phyloP scores from a whole-genome alignment of 2,113 vertebrate genomes.

The Aegypius monachus region DNA sequence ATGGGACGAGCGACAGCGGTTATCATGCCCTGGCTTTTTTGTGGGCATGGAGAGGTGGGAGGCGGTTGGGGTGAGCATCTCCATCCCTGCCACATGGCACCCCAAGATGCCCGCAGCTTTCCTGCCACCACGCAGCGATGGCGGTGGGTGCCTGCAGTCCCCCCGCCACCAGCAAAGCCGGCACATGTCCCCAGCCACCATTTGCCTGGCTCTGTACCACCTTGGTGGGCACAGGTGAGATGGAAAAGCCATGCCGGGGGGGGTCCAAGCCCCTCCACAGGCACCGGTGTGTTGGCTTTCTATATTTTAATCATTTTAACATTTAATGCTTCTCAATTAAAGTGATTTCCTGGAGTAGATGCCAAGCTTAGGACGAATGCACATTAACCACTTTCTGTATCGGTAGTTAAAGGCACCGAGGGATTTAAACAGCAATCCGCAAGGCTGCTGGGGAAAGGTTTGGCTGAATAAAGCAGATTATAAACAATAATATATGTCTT shows the following conservation, averaged over 20 bases:
- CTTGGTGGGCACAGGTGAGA: neutral
- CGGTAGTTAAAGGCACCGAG: slow-evolving; percentile 84
- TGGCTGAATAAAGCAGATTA: slow-evolving; percentile 89
- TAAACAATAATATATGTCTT: slow-evolving; percentile 84
- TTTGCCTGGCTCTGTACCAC: neutral
- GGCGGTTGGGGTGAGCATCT: neutral
- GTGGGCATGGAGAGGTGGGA: neutral
- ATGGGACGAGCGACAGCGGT: rapidly evolving
- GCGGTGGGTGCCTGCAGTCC: neutral
- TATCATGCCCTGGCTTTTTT: rapidly evolving
- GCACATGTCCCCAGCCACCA: neutral
- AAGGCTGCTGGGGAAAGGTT: slow-evolving; percentile 78
- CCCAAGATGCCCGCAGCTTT: neutral
- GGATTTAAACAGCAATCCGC: slow-evolving; percentile 86
- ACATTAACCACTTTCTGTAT: slow-evolving; percentile 84
- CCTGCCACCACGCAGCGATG: rapidly evolving
- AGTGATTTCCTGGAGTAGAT: slow-evolving; percentile 83
- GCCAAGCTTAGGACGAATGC: slow-evolving; percentile 75
- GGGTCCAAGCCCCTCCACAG: neutral
- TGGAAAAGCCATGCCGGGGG: neutral
- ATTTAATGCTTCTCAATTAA: slow-evolving; percentile 86
- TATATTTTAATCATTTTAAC: slow-evolving; percentile 81
- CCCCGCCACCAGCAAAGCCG: neutral
- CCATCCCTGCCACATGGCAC: neutral
- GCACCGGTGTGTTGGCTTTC: slow-evolving; percentile 65